These are phyloP conservation scores for Uloborus diversus DNA, from an alignment of 1,140 invertebrate species.

Conservation along the genomic window DNA sequence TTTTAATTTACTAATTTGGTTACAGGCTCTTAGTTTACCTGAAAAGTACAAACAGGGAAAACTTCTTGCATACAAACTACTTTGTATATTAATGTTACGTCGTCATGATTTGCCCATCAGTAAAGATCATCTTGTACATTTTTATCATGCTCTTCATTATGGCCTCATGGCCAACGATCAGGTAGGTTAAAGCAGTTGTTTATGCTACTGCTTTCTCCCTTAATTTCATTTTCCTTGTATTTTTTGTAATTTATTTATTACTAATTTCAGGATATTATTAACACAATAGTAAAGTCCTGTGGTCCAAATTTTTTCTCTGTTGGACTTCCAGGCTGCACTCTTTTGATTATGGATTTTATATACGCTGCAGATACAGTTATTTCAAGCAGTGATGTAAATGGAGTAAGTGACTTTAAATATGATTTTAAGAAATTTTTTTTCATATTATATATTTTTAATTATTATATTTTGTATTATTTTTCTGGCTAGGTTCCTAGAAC, in stretches of 20 bases:
- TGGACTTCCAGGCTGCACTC: slow-evolving; percentile 85
- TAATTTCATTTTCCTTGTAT: not conserved
- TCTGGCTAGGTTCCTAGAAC: slow-evolving; percentile 77
- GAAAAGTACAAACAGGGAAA: slow-evolving; percentile 77
- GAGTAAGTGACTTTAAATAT: slow-evolving; percentile 68
- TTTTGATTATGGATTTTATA: slow-evolving; percentile 88
- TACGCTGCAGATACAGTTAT: slow-evolving; percentile 88
- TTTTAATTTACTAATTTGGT: not conserved
- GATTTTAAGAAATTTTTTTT: not conserved
- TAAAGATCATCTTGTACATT: slow-evolving; percentile 81
- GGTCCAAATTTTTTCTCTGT: slow-evolving; percentile 84
- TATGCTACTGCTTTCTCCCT: not conserved
- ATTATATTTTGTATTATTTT: slow-evolving; percentile 3
- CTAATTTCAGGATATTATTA: slow-evolving; percentile 70
- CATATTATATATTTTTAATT: not conserved
- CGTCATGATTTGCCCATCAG: slow-evolving; percentile 71
- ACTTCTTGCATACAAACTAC: slow-evolving; percentile 78
- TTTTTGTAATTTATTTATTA: slow-evolving; percentile 26
- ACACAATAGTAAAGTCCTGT: slow-evolving; percentile 75
- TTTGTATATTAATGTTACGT: slow-evolving; percentile 78
- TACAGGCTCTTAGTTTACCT: slow-evolving; percentile 75
- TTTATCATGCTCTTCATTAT: slow-evolving; percentile 87
- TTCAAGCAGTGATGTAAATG: slow-evolving; percentile 80
- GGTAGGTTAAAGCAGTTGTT: slow-evolving; percentile 61
- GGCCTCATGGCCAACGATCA: slow-evolving; percentile 72